Evolutionary conservation across 2,888 invertebrate genomes (phyloP), one percentile per base, ranked within the genome.

Genomic region (Diaphora mendica): DNA sequence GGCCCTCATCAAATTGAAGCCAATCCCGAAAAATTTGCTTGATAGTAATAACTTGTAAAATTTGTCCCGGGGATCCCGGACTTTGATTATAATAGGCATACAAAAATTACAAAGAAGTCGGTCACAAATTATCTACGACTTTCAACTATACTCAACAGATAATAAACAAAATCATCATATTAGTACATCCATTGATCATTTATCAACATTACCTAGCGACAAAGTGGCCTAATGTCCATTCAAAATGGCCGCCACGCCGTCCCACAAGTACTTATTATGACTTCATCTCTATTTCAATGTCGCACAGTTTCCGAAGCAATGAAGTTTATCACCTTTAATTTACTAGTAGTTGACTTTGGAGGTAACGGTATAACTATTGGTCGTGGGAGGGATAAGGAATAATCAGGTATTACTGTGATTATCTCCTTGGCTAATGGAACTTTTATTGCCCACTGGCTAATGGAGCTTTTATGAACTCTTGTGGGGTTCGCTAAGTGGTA

Each of bases 231-330:
- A 77, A 71, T 82, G 78, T 82, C 66, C 48, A 30, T n/a, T 30
- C 67, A 66, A 68, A 8, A 75, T 64, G 75, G 76, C 75, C 73
- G 42, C 8, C 30, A 62, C 30, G 26, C 59, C 59, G 26, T 5
- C 64, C 51, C 79, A 68, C 68, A 69, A 79, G 79, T 83, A 80
- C 77, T 30, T n/a, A 75, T 30, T n/a, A 75, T 83, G 83, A 83
- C 79, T 82, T 83, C 85, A 83, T 84, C 75, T 71, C 48, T 55
- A 26, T 23, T 59, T 80, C 84, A 83, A 84, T 82, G 85, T 79
- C 85, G 77, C 65, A 9, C 69, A 72, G 77, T 72, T 74, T 76
- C 79, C 55, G 42, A 76, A 77, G 77, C 64, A 79, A 82, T 82
- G 75, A 77, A 82, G 64, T 68, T 70, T 68, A 79, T 84, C 66